A percentile compares a stretch with the other conserved stretches of the same genome.
Evolutionary conservation across 2,888 invertebrate species (phyloP).

Genomic region (Alloscopus bannaensis): DNA sequence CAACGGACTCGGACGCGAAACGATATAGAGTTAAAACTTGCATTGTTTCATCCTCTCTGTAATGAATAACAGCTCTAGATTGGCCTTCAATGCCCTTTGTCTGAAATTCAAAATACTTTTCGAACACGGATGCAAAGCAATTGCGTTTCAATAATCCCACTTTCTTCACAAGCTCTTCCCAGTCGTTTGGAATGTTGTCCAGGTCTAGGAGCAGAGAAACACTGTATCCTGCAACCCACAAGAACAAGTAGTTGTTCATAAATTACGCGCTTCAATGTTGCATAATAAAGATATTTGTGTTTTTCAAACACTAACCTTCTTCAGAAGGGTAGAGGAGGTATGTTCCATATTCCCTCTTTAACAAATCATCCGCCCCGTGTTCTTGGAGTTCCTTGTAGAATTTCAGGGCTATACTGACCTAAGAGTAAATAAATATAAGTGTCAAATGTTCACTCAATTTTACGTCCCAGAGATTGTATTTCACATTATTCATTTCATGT

Average conservation of each 20-base stretch:
- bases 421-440: slow-evolving; percentile 66
- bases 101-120: slow-evolving; percentile 99
- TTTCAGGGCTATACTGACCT: slow-evolving; percentile 98
- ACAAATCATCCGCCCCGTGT: slow-evolving; percentile 97
- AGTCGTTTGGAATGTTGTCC: slow-evolving; percentile 92
- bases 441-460: slow-evolving; percentile 16
- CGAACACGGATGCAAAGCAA: slow-evolving; percentile 99
- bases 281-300: background rate
- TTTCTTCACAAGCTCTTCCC: slow-evolving; percentile 92
- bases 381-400: slow-evolving; percentile 99
- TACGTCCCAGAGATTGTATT: background rate
- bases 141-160: slow-evolving; percentile 96
- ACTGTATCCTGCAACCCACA: slow-evolving; percentile 85
- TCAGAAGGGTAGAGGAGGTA: slow-evolving; percentile 87
- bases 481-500: background rate
- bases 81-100: slow-evolving; percentile 93
- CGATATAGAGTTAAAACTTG: too few relatives aligned
- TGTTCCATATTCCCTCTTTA: slow-evolving; percentile 93
- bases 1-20: too few relatives aligned
- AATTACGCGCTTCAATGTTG: slow-evolving; percentile 7
- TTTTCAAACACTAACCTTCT: slow-evolving; percentile 83
- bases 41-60: slow-evolving; percentile 99
- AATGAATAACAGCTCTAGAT: slow-evolving; percentile 97
- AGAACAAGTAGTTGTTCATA: slow-evolving; percentile 19
- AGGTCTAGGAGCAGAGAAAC: slow-evolving; percentile 95